Evolutionary conservation across 35 echinoderm and acorn worm genomes (phyloP).

Genomic region (Acanthaster planci): DNA sequence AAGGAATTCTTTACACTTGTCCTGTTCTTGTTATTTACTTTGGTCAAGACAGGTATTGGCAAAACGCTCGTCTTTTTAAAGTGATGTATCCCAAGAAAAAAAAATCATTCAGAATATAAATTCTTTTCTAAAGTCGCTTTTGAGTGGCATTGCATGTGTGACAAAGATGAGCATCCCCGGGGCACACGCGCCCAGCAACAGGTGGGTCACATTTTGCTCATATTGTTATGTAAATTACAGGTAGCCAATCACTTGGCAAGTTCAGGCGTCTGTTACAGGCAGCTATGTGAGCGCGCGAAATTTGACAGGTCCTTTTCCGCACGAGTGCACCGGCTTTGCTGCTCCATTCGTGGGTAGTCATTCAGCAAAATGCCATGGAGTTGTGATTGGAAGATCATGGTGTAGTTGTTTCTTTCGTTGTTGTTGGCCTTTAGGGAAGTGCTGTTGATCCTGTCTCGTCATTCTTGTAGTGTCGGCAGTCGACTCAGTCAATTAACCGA

Average conservation of each 20-base stretch:
- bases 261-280: background rate
- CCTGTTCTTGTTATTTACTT: no score
- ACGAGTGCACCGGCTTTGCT: background rate
- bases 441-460: background rate
- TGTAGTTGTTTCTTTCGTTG: background rate
- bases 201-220: background rate
- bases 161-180: background rate
- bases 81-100: no score
- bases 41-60: no score
- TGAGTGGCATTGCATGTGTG: no score
- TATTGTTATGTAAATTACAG: slow-evolving; percentile 19
- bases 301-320: slow-evolving; percentile 25
- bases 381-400: background rate
- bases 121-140: no score
- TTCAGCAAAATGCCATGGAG: background rate
- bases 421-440: background rate
- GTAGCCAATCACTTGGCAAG: slow-evolving; percentile 8
- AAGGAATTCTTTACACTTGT: no score
- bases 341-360: slow-evolving; percentile 17
- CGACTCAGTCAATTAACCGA: background rate
- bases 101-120: no score
- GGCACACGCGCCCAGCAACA: background rate
- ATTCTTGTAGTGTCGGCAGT: background rate
- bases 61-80: no score
- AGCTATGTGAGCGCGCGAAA: background rate